Evolutionary conservation across 2,797 vertebrate genomes (phyloP).

Genomic region (Caiman crocodilus): DNA sequence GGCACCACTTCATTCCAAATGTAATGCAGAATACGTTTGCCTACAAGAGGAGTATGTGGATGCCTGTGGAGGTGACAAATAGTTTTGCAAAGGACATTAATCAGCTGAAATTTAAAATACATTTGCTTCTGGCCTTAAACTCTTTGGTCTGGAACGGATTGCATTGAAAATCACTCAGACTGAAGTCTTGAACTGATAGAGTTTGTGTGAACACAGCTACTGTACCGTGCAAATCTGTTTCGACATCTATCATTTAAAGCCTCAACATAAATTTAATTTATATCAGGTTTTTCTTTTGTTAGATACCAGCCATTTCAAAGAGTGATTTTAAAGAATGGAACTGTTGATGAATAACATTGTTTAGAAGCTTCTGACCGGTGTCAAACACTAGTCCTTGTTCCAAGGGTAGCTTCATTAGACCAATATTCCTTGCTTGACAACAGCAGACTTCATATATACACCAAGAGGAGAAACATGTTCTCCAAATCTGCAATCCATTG

Average conservation of each 20-base stretch:
- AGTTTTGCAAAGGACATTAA: slow-evolving; percentile 64
- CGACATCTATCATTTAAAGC: slow-evolving; percentile 16
- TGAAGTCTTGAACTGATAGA: slow-evolving; percentile 35
- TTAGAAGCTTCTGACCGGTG: not conserved
- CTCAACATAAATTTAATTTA: slow-evolving; percentile 15
- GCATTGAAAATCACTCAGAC: slow-evolving; percentile 62
- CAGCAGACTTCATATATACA: not conserved
- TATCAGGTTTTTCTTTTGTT: slow-evolving; percentile 2
- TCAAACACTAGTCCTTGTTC: not conserved
- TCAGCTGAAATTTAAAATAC: slow-evolving; percentile 66
- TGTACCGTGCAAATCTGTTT: slow-evolving; percentile 7
- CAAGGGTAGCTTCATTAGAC: not conserved
- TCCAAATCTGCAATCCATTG: slow-evolving; percentile 7
- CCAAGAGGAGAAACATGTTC: not conserved
- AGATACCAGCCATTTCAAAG: slow-evolving; percentile 4
- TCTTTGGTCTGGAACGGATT: slow-evolving; percentile 64
- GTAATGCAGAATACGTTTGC: slow-evolving; percentile 36
- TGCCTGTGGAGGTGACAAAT: slow-evolving; percentile 66
- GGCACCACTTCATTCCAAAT: slow-evolving; percentile 36
- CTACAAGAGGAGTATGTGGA: slow-evolving; percentile 29
- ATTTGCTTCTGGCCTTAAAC: slow-evolving; percentile 69
- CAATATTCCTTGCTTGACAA: slow-evolving; percentile 4
- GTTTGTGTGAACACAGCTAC: slow-evolving; percentile 31
- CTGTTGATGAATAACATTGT: not conserved
- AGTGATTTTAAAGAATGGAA: slow-evolving; percentile 4